phyloP scores from a whole-genome alignment of 92 coral and sea anemone genomes.

The Heteractis magnifica region DNA sequence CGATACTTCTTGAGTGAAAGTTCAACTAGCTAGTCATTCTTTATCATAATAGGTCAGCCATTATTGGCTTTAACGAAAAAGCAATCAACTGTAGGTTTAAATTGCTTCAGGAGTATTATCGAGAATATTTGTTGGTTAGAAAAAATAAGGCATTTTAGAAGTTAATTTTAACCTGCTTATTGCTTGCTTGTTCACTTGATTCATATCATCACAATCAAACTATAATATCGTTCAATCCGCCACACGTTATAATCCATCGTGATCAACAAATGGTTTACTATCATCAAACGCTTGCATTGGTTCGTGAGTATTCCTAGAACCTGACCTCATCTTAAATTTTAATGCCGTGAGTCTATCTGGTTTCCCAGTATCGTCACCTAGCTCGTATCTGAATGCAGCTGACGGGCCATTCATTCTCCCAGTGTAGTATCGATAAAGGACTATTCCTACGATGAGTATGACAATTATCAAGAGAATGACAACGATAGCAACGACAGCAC shows the following conservation, averaged over 20 bases:
- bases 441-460: constrained; percentile 44
- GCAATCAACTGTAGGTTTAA: no score
- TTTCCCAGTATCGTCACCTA: constrained; percentile 46
- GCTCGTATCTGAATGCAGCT: constrained; percentile 42
- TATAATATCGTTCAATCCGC: not conserved
- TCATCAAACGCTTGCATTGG: constrained; percentile 50
- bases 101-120: no score
- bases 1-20: no score
- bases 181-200: no score
- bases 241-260: constrained; percentile 48
- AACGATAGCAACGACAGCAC: constrained; percentile 59
- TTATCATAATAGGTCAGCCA: no score
- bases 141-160: no score
- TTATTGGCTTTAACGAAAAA: no score
- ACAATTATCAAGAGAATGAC: constrained; percentile 46
- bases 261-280: constrained; percentile 74
- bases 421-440: constrained; percentile 58
- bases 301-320: constrained; percentile 27
- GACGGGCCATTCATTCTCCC: constrained; percentile 15
- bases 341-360: constrained; percentile 47
- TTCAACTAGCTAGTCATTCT: no score
- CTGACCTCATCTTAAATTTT: constrained; percentile 42
- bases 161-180: no score
- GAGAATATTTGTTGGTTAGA: no score
- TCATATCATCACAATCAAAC: no score